phyloP scores from a whole-genome alignment of 2,797 vertebrate species.

The Crax fasciolata region DNA sequence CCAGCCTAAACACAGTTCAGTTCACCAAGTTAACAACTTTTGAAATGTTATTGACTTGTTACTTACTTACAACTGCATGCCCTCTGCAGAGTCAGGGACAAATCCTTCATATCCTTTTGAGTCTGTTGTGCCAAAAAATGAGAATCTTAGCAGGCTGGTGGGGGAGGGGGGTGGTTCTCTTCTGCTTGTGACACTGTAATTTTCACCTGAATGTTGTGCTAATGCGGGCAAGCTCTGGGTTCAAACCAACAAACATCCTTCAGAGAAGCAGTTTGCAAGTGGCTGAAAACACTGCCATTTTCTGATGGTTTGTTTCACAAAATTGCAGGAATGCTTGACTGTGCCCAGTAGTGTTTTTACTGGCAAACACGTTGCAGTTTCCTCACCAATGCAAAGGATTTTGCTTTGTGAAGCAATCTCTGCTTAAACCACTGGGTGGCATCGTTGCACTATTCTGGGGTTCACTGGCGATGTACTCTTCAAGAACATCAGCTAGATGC shows the following conservation, averaged over 20 bases:
- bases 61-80: background rate
- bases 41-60: background rate
- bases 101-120: rapidly evolving
- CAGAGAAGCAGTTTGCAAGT: background rate
- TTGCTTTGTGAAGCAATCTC: background rate
- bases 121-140: background rate
- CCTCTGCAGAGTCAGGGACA: background rate
- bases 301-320: background rate
- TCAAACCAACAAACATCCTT: background rate
- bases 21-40: background rate
- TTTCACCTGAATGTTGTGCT: background rate
- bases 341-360: background rate
- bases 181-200: background rate
- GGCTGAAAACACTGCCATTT: background rate
- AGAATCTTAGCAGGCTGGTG: background rate
- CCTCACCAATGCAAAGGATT: background rate
- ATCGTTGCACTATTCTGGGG: background rate
- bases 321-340: background rate
- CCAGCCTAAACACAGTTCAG: background rate
- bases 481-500: background rate
- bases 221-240: background rate
- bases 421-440: conserved; percentile 56
- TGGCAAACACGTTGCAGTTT: rapidly evolving
- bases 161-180: background rate
- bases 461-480: background rate